These are phyloP conservation scores for Masnerella sp. DNA, from an alignment of 2,888 invertebrate species.

Conservation along the genomic window DNA sequence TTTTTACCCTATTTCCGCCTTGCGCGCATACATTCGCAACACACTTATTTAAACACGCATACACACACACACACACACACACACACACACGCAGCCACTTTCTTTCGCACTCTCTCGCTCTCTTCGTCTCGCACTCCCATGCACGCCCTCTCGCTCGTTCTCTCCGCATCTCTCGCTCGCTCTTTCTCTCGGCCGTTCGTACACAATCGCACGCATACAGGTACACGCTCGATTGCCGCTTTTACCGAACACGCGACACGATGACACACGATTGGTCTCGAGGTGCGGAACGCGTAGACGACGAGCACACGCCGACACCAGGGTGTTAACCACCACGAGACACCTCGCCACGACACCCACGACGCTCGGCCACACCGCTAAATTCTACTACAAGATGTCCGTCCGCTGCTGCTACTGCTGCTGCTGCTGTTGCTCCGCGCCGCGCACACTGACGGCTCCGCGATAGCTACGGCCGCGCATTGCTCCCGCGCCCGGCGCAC, in stretches of 20 bases:
- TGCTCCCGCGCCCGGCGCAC: constrained; percentile 73
- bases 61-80: constrained; percentile 47
- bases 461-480: constrained; percentile 69
- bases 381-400: constrained; percentile 77
- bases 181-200: constrained; percentile 35
- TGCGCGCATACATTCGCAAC: constrained; percentile 44
- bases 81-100: constrained; percentile 14
- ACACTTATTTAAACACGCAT: constrained; percentile 20
- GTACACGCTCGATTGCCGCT: constrained; percentile 48
- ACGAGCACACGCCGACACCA: constrained; percentile 52
- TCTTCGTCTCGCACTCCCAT: constrained; percentile 49
- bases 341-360: constrained; percentile 69
- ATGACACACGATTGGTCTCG: constrained; percentile 51
- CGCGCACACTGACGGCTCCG: constrained; percentile 73
- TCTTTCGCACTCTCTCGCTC: constrained; percentile 23
- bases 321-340: constrained; percentile 59
- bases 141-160: constrained; percentile 19
- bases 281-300: constrained; percentile 50
- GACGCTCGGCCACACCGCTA: constrained; percentile 73
- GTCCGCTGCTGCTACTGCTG: constrained; percentile 64
- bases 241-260: constrained; percentile 60
- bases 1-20: constrained; percentile 56
- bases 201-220: constrained; percentile 53
- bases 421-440: constrained; percentile 69
- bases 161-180: constrained; percentile 55